These are phyloP conservation scores for Aphrophora alni DNA, from an alignment of 2,888 invertebrate genomes.

Conservation along the genomic window DNA sequence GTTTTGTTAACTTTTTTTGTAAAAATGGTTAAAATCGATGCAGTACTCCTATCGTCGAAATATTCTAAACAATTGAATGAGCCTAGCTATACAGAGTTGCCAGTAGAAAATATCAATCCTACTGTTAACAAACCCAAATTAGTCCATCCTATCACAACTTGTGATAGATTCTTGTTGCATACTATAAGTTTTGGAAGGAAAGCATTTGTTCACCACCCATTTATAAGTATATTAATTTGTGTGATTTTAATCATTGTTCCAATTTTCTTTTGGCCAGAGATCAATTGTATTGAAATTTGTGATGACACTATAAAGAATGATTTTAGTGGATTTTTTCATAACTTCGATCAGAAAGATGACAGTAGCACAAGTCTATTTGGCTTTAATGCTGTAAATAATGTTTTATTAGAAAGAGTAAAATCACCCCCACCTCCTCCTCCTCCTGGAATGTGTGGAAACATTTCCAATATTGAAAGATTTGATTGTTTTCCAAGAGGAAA, in stretches of 20 bases:
- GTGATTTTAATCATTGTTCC: background rate
- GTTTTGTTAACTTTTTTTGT: background rate
- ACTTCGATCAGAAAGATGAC: background rate
- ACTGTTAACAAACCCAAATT: background rate
- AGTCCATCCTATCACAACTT: background rate
- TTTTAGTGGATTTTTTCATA: background rate
- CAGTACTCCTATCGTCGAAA: background rate
- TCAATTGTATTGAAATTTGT: too few species aligned
- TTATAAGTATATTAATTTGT: background rate
- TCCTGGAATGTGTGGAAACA: slow-evolving; percentile 32
- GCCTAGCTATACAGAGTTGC: background rate
- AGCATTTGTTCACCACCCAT: background rate
- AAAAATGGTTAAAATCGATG: slow-evolving; percentile 18
- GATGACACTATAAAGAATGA: background rate
- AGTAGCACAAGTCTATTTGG: background rate
- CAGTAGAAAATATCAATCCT: background rate
- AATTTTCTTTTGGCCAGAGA: background rate
- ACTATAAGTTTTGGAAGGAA: background rate
- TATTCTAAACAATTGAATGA: background rate
- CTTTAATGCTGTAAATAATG: background rate
- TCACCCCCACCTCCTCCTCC: background rate
- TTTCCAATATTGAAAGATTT: slow-evolving; percentile 46
- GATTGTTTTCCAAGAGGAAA: slow-evolving; percentile 50
- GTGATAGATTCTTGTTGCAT: slow-evolving; percentile 11
- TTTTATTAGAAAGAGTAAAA: background rate